phyloP scores from a whole-genome alignment of 2,888 invertebrate species.

The Nezara viridula region DNA sequence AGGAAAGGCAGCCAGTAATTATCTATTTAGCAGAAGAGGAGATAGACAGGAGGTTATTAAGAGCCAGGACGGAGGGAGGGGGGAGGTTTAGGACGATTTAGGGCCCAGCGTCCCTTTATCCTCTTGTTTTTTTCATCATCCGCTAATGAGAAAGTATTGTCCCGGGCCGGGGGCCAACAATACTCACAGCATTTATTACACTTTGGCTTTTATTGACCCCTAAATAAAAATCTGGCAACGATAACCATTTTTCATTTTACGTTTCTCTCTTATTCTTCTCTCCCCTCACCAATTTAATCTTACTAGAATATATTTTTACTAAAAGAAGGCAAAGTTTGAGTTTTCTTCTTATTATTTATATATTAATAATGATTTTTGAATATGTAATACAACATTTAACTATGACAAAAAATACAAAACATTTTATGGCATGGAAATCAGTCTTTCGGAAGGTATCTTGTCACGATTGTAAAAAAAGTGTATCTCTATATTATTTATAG shows the following conservation, averaged over 20 bases:
- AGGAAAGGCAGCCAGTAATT: not conserved
- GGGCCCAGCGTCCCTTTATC: not conserved
- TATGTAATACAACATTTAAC: no score
- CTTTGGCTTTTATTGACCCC: not conserved
- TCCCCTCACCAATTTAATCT: no score
- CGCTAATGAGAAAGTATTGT: slow-evolving; percentile 39
- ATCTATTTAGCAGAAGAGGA: not conserved
- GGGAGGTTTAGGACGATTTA: not conserved
- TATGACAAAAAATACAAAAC: no score
- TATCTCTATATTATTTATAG: no score
- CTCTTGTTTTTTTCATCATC: slow-evolving; percentile 4
- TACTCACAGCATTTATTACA: not conserved
- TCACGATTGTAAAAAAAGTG: no score
- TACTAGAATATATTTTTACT: no score
- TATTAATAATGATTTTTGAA: no score
- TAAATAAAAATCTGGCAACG: not conserved
- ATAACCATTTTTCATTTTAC: not conserved
- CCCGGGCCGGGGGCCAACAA: not conserved
- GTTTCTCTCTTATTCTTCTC: no score
- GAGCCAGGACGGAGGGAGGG: not conserved
- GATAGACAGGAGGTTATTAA: slow-evolving; percentile 41
- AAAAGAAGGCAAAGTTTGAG: no score
- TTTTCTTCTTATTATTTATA: no score
- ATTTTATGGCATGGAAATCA: no score
- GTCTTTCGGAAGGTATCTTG: no score